Percentiles rank a stretch among this genome's conserved stretches.
phyloP scores from a whole-genome alignment of 2,888 invertebrate genomes.

The Cyclophora punctaria region DNA sequence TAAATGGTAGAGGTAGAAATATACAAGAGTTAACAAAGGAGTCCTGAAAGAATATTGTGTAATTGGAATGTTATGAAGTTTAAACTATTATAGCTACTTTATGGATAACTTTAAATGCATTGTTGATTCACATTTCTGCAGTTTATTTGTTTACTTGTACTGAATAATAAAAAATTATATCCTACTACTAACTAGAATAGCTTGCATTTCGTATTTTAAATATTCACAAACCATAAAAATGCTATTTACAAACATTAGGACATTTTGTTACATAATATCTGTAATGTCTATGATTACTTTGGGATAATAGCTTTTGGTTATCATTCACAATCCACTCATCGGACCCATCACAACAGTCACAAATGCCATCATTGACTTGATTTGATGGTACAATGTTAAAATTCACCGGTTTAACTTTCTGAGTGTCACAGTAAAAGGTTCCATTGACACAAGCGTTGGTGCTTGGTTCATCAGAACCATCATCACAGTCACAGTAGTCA shows the following conservation, averaged over 20 bases:
- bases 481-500: slow-evolving; percentile 90
- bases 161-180: neutral
- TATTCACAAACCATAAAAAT: too few species aligned
- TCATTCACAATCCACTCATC: slow-evolving; percentile 80
- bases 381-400: slow-evolving; percentile 77
- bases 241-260: slow-evolving; percentile 34
- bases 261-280: slow-evolving; percentile 52
- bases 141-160: neutral
- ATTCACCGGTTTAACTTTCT: slow-evolving; percentile 60
- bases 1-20: too few species aligned
- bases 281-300: slow-evolving; percentile 36
- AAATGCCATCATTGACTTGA: slow-evolving; percentile 93
- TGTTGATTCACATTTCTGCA: neutral
- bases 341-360: slow-evolving; percentile 95
- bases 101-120: too few species aligned
- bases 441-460: slow-evolving; percentile 92
- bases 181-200: neutral
- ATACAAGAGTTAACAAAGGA: too few species aligned
- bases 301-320: slow-evolving; percentile 40
- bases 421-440: slow-evolving; percentile 84
- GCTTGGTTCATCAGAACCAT: slow-evolving; percentile 86
- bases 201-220: neutral
- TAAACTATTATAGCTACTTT: too few species aligned
- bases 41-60: too few species aligned
- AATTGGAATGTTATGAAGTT: too few species aligned